Evolutionary conservation across 2,888 invertebrate species (phyloP).

Genomic region (Micoletzkya japonica): DNA sequence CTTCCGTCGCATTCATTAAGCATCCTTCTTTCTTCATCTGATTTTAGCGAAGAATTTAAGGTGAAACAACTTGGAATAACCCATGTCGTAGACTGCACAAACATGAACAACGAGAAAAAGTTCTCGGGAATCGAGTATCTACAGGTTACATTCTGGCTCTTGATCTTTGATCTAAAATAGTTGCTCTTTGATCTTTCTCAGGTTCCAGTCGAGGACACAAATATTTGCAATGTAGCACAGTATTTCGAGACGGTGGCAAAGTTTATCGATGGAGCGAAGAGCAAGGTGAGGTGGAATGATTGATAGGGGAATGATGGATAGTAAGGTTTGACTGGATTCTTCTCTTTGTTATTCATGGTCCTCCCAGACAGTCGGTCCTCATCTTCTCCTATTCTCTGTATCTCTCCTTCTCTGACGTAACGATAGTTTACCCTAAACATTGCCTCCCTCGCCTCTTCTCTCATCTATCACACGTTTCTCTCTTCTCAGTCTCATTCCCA

Average conservation of each 20-base stretch:
- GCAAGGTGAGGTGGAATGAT: conserved; percentile 38
- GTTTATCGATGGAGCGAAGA: conserved; percentile 44
- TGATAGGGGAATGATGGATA: too few species aligned
- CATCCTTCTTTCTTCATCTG: not conserved
- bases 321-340: too few species aligned
- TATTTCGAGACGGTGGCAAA: conserved; percentile 43
- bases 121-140: conserved; percentile 39
- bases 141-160: conserved; percentile 33
- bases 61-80: conserved; percentile 52
- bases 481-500: too few species aligned
- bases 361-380: too few species aligned
- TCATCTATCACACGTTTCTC: too few species aligned
- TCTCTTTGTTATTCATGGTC: too few species aligned
- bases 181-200: conserved; percentile 23
- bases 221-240: conserved; percentile 35
- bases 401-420: too few species aligned
- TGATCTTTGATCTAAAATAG: not conserved
- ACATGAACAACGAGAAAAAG: conserved; percentile 40
- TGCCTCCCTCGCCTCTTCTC: too few species aligned
- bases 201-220: conserved; percentile 42
- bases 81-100: conserved; percentile 58
- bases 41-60: conserved; percentile 29
- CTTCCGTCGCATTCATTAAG: not conserved
- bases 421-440: too few species aligned
- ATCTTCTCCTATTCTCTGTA: not conserved